Evolutionary conservation across 2,888 invertebrate species (phyloP).

Genomic region (Platycheirus rosarum): DNA sequence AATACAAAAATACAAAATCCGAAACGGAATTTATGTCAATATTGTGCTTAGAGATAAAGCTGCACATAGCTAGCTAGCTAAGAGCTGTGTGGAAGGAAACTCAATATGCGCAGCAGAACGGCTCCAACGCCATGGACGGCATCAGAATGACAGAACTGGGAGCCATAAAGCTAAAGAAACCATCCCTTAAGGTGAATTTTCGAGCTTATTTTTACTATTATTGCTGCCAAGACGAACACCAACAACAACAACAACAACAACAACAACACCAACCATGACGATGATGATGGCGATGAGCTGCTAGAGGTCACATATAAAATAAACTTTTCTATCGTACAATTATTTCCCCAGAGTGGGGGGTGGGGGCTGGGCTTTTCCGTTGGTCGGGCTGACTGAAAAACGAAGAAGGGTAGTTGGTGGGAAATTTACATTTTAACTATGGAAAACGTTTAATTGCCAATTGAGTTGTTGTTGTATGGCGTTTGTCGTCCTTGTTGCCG

Average conservation of each 20-base stretch:
- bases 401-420: not conserved
- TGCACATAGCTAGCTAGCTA: constrained; percentile 7
- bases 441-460: constrained; percentile 66
- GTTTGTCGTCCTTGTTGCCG: constrained; percentile 16
- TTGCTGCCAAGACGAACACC: constrained; percentile 27
- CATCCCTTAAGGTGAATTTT: constrained; percentile 53
- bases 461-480: constrained; percentile 37
- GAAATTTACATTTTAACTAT: constrained; percentile 60
- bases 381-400: not conserved
- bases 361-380: not conserved
- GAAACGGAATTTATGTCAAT: constrained; percentile 56
- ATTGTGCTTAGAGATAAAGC: constrained; percentile 44
- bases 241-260: constrained; percentile 1
- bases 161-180: constrained; percentile 53
- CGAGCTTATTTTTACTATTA: constrained; percentile 38
- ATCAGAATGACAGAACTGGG: constrained; percentile 54
- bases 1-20: constrained; percentile 25
- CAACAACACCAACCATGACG: constrained; percentile 11
- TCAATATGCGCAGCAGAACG: not conserved
- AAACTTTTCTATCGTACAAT: constrained; percentile 56
- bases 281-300: constrained; percentile 43
- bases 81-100: not conserved
- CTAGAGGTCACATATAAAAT: constrained; percentile 60
- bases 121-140: not conserved
- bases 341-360: constrained; percentile 56